These are phyloP conservation scores for Carcharodon carcharias DNA, from an alignment of 2,797 vertebrate genomes.

Conservation along the genomic window DNA sequence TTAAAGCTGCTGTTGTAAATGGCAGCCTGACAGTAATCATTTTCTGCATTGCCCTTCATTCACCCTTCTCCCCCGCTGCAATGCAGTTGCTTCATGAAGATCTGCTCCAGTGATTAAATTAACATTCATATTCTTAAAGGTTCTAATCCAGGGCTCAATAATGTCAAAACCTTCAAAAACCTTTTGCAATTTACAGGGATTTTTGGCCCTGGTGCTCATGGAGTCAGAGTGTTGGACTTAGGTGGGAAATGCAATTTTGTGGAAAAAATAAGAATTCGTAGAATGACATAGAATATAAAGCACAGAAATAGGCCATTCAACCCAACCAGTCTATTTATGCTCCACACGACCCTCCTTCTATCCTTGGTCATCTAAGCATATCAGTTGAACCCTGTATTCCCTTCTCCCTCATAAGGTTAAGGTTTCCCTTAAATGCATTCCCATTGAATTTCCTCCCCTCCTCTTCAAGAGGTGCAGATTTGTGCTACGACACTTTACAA, in stretches of 20 bases:
- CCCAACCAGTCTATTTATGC: not conserved
- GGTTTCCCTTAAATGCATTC: not conserved
- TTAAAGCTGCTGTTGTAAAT: not conserved
- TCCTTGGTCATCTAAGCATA: not conserved
- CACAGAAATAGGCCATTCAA: not conserved
- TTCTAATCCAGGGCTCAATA: not conserved
- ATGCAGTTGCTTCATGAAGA: not conserved
- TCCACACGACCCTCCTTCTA: not conserved
- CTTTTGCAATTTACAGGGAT: not conserved
- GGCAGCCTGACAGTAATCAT: not conserved
- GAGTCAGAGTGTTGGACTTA: not conserved
- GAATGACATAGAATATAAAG: not conserved
- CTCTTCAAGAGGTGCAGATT: not conserved
- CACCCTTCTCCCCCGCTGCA: not conserved
- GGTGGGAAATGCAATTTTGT: not conserved
- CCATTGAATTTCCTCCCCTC: not conserved
- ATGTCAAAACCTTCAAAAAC: not conserved
- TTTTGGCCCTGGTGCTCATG: not conserved
- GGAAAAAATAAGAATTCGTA: not conserved
- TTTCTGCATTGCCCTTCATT: not conserved
- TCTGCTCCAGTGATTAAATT: not conserved
- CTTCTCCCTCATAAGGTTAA: not conserved
- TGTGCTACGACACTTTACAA: not conserved
- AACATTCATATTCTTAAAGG: not conserved
- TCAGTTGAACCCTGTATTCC: not conserved